Evolutionary conservation across 1,140 invertebrate genomes (phyloP).

Genomic region (Eupristina koningsbergeri): DNA sequence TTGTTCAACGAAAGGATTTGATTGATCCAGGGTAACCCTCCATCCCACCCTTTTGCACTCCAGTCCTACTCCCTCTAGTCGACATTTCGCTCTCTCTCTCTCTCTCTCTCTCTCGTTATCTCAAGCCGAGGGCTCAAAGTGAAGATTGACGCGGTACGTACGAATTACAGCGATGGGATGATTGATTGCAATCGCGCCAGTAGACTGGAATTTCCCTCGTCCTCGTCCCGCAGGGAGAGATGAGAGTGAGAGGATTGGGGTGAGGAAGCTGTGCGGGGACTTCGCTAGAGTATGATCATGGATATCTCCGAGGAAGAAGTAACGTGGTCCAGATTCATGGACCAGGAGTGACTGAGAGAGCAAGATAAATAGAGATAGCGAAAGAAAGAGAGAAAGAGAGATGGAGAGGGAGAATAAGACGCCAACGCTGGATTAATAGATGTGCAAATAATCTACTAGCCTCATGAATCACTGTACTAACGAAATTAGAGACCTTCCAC

Average conservation of each 20-base stretch:
- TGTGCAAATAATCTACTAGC: constrained; percentile 44
- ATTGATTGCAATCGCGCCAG: constrained; percentile 46
- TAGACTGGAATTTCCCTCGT: constrained; percentile 31
- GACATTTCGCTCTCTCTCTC: too few species aligned
- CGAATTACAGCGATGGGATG: constrained; percentile 37
- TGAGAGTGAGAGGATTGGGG: neutral
- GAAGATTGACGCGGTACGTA: constrained; percentile 42
- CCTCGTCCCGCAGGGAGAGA: neutral
- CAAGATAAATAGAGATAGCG: too few species aligned
- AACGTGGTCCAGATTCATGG: neutral
- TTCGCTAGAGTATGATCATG: constrained; percentile 3
- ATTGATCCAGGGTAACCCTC: constrained; percentile 6
- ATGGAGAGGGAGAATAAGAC: too few species aligned
- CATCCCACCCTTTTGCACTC: too few species aligned
- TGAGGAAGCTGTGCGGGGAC: constrained; percentile 23
- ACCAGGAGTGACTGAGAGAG: neutral
- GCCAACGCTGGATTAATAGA: constrained; percentile 41
- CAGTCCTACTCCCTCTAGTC: too few species aligned
- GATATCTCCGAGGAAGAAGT: constrained; percentile 16
- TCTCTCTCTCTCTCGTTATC: neutral
- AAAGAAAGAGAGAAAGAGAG: constrained; percentile 14
- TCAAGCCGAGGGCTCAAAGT: constrained; percentile 7
- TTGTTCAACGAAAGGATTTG: constrained; percentile 27
- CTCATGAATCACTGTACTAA: constrained; percentile 45
- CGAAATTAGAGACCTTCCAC: constrained; percentile 41